Evolutionary conservation across 2,113 vertebrate species (phyloP).

Genomic region (Daboia siamensis): DNA sequence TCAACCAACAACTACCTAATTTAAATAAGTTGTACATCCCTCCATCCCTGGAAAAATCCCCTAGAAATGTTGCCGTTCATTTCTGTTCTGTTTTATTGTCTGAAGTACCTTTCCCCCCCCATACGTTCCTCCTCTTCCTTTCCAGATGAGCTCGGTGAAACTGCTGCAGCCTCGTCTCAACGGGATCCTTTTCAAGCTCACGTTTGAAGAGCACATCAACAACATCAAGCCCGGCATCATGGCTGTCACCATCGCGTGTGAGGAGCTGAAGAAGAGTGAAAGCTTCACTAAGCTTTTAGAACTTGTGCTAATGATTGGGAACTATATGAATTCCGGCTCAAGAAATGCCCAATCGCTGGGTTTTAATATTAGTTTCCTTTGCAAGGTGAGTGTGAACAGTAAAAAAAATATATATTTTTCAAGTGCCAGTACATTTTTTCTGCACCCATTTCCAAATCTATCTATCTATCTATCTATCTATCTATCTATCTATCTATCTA

Average conservation of each 20-base stretch:
- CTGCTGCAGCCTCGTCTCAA: constrained; percentile 86
- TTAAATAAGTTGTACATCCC: background rate
- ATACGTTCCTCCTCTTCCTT: constrained; percentile 25
- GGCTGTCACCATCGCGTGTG: constrained; percentile 92
- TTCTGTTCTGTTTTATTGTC: accelerated
- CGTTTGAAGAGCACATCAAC: constrained; percentile 93
- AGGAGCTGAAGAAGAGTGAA: constrained; percentile 96
- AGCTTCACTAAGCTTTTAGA: constrained; percentile 84
- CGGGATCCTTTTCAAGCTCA: constrained; percentile 91
- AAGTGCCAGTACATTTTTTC: background rate
- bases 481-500: no score
- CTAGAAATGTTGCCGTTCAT: background rate
- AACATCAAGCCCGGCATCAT: constrained; percentile 96
- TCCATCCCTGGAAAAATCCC: background rate
- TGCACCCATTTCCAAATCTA: background rate
- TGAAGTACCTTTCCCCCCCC: background rate
- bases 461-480: no score
- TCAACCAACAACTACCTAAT: background rate
- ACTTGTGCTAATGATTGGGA: constrained; percentile 88
- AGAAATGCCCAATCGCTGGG: constrained; percentile 95
- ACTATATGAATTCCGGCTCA: constrained; percentile 98
- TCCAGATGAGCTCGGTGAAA: constrained; percentile 95
- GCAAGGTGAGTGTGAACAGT: constrained; percentile 80
- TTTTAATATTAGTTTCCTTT: constrained; percentile 93
- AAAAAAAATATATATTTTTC: background rate